These are phyloP conservation scores for Tetramorium bicarinatum DNA, from an alignment of 2,888 invertebrate species.

Conservation along the genomic window DNA sequence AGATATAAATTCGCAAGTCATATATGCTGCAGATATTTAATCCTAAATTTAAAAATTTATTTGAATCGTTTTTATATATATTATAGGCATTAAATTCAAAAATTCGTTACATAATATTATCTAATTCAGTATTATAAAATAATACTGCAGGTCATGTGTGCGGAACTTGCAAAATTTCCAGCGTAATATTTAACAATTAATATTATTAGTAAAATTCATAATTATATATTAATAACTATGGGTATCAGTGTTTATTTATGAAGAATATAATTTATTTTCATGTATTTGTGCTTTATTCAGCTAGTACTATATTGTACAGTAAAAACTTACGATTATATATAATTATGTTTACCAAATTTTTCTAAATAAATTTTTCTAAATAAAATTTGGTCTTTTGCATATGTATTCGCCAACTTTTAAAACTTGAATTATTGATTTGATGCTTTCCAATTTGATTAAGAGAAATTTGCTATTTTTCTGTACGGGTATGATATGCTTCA, in stretches of 20 bases:
- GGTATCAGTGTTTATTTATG: neutral
- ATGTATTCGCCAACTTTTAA: neutral
- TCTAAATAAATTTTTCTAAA: neutral
- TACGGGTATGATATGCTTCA: slow-evolving; percentile 1
- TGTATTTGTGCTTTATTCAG: neutral
- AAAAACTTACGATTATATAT: too few species aligned
- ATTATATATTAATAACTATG: neutral
- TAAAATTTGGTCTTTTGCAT: neutral
- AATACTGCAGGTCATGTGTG: neutral
- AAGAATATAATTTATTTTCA: neutral
- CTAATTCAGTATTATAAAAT: neutral
- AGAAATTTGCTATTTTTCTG: neutral
- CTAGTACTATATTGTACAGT: too few species aligned
- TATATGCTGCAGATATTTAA: too few species aligned
- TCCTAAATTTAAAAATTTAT: too few species aligned
- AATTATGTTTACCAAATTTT: neutral
- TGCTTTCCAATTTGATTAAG: neutral
- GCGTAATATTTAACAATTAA: neutral
- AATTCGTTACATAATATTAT: neutral
- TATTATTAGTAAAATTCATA: neutral
- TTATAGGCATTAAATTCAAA: neutral
- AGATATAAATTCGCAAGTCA: too few species aligned
- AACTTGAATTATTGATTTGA: neutral
- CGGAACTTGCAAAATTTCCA: neutral
- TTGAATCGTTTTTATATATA: too few species aligned